Evolutionary conservation across 2,888 invertebrate genomes (phyloP), one percentile per base, ranked within the genome.

Genomic region (Melinaea menophilus): DNA sequence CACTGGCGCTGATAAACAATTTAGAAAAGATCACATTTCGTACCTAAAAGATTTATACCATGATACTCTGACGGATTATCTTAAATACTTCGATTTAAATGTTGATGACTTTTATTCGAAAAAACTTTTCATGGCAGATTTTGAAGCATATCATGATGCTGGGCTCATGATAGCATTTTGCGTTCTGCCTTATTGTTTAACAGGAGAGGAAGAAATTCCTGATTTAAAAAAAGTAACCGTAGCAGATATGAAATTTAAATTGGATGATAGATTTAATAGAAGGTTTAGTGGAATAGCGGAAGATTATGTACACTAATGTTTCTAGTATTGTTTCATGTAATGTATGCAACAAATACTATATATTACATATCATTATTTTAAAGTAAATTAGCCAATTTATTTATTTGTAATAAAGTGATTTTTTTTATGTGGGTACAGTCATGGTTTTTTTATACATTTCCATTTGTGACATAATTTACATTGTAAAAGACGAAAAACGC

Each of bases 21-120:
- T 55, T n/a, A 22, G 55, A 7, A 33, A 55, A n/a, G 33, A 55
- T 4, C 55, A 55, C 35, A 34, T 55, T n/a, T 12, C 9, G 5
- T 33, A 55, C 33, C 12, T 55, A 12, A 55, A 55, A 55, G 7
- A 55, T 33, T n/a, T 55, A n/a, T 55, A 55, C 33, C 35, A 55
- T 33, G 35, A 34, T 12, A 55, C 55, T 33, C 22, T 55, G 34
- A 12, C 11, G 9, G 33, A 55, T 35, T 55, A 55, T n/a, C 37
- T 55, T 12, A 55, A 55, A 34, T 55, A 35, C 9, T 55, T 55
- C 35, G 33, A 55, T 13, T n/a, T 35, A 0, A 33, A 55, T 35
- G 37, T 55, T 4, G 37, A 55, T 35, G 7, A 35, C 12, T 31
- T 55, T 55, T 55, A 55, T 35, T 33, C 55, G 12, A 55, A 55